phyloP scores from a whole-genome alignment of 2,113 vertebrate species.

The Calonectris borealis region DNA sequence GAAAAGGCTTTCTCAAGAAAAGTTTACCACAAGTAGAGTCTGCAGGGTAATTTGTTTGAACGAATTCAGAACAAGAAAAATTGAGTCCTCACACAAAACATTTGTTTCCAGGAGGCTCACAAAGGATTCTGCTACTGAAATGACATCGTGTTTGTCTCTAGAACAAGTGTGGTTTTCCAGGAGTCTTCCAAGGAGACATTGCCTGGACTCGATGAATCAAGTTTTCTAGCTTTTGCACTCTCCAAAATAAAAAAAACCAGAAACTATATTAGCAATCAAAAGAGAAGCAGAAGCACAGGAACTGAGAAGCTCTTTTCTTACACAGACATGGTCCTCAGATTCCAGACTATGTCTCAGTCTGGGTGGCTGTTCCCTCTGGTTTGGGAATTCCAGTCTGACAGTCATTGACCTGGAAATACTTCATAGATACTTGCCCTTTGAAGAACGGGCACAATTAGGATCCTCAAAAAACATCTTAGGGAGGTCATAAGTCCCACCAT shows the following conservation, averaged over 20 bases:
- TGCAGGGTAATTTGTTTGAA: not conserved
- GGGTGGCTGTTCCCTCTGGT: not conserved
- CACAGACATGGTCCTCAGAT: not conserved
- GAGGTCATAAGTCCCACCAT: not conserved
- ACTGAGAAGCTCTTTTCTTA: not conserved
- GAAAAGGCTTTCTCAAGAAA: not conserved
- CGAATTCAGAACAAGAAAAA: conserved; percentile 19
- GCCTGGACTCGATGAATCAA: not conserved
- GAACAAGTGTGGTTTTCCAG: conserved; percentile 11
- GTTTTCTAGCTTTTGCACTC: not conserved
- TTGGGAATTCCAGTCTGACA: not conserved
- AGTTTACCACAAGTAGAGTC: not conserved
- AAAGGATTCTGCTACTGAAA: conserved; percentile 48
- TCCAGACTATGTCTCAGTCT: not conserved
- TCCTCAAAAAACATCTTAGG: not conserved
- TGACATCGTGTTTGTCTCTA: not conserved
- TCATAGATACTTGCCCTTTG: not conserved
- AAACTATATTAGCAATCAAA: not conserved
- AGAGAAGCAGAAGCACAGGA: not conserved
- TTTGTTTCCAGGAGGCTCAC: conserved; percentile 23
- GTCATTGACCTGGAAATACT: not conserved
- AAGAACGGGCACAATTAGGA: not conserved
- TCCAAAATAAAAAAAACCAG: not conserved
- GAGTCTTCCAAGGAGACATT: not conserved
- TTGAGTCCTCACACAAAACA: conserved; percentile 14